These are phyloP conservation scores for Oscheius sp. DNA, from an alignment of 2,888 invertebrate species.

Conservation along the genomic window DNA sequence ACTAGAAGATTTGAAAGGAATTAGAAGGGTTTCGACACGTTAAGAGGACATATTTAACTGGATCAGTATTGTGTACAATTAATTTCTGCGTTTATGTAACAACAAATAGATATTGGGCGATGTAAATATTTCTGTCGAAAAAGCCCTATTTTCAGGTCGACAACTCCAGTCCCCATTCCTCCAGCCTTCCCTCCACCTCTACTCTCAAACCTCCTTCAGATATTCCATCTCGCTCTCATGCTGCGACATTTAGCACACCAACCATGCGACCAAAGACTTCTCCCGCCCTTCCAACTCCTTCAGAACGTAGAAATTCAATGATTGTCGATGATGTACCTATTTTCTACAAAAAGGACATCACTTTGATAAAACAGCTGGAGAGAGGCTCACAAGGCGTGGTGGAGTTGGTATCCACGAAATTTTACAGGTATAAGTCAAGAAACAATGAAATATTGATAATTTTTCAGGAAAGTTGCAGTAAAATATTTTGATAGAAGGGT, in stretches of 20 bases:
- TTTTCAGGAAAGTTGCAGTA: conserved; percentile 19
- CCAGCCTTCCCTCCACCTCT: conserved; percentile 14
- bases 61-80: too few relatives aligned
- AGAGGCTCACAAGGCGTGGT: conserved; percentile 18
- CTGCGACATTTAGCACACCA: not conserved
- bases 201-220: conserved; percentile 12
- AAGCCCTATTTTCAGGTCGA: not conserved
- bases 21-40: too few relatives aligned
- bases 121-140: not conserved
- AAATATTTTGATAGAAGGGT: conserved; percentile 16
- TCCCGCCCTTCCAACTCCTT: not conserved
- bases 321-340: not conserved
- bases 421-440: conserved; percentile 6
- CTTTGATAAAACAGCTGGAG: not conserved
- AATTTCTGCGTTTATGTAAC: too few relatives aligned
- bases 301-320: not conserved
- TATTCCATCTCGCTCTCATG: not conserved
- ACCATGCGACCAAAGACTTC: not conserved
- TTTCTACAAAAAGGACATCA: conserved; percentile 14
- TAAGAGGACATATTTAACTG: too few relatives aligned
- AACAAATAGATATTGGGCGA: too few relatives aligned
- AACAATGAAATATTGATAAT: too few relatives aligned
- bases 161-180: not conserved
- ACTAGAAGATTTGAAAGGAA: too few relatives aligned
- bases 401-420: conserved; percentile 17